Percentiles rank a stretch among this genome's conserved stretches.
phyloP scores from a whole-genome alignment of 2,113 vertebrate genomes.

The Cinclus mexicanus region DNA sequence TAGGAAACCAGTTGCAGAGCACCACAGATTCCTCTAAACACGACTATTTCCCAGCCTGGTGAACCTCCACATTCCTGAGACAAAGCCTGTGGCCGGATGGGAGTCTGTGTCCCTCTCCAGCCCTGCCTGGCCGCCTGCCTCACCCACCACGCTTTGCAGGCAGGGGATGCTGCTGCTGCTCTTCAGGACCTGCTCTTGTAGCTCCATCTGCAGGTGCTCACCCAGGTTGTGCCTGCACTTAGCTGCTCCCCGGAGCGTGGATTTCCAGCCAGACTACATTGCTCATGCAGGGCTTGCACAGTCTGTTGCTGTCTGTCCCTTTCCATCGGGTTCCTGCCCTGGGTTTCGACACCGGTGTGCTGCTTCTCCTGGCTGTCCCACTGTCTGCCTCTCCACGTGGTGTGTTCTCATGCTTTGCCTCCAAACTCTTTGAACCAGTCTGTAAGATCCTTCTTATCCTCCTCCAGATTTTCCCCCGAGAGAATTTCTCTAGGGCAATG shows the following conservation, averaged over 20 bases:
- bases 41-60: background rate
- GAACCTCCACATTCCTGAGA: background rate
- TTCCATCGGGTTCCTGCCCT: background rate
- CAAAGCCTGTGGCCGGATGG: background rate
- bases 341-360: background rate
- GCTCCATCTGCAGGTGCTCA: conserved; percentile 61
- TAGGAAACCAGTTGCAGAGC: background rate
- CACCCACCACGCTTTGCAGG: background rate
- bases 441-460: background rate
- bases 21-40: background rate
- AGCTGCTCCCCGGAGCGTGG: rapidly evolving
- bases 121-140: background rate
- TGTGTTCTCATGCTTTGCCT: background rate
- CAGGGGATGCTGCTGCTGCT: background rate
- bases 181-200: background rate
- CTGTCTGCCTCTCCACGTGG: background rate
- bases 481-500: background rate
- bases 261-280: background rate
- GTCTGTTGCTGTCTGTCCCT: background rate
- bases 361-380: background rate
- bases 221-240: background rate
- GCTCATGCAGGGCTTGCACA: background rate
- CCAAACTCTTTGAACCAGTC: background rate
- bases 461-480: background rate
- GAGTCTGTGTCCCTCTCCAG: background rate